Conservation (phyloP, 2,113 vertebrate genomes). For the Plotosus lineatus region DNA sequence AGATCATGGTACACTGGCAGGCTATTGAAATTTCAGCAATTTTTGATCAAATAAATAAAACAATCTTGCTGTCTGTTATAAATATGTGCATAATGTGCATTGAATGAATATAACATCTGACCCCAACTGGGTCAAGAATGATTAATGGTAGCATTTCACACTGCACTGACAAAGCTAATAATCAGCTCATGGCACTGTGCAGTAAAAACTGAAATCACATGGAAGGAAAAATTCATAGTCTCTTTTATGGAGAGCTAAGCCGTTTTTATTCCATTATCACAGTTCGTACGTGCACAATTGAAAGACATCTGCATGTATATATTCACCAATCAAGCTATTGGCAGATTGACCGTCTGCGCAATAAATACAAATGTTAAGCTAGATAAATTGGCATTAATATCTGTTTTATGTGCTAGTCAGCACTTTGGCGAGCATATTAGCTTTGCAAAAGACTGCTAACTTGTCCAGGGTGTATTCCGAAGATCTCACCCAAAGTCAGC, state of each 20-base stretch:
- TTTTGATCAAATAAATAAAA: neutral
- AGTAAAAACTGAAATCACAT: slow-evolving; percentile 1
- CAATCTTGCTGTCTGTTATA: neutral
- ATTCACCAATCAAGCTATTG: neutral
- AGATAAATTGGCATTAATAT: slow-evolving; percentile 31
- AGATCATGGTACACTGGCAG: neutral
- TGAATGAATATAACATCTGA: neutral
- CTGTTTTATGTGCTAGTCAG: slow-evolving; percentile 25
- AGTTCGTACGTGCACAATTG: slow-evolving; percentile 23
- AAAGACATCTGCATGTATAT: slow-evolving; percentile 10
- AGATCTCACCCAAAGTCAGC: neutral
- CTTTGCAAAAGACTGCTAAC: neutral
- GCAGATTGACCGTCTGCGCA: neutral
- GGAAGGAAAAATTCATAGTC: neutral
- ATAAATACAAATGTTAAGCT: slow-evolving; percentile 5
- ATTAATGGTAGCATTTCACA: slow-evolving; percentile 13
- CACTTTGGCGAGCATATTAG: slow-evolving; percentile 10
- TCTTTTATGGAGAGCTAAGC: slow-evolving; percentile 14
- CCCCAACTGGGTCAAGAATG: neutral
- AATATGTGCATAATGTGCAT: neutral
- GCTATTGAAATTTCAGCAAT: neutral
- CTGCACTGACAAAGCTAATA: slow-evolving; percentile 11
- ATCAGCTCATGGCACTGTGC: slow-evolving; percentile 4
- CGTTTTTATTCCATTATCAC: neutral
- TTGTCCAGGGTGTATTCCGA: slow-evolving; percentile 15